Evolutionary conservation across 2,888 invertebrate species (phyloP), one percentile per base, ranked within the genome.

Genomic region (Actias luna): DNA sequence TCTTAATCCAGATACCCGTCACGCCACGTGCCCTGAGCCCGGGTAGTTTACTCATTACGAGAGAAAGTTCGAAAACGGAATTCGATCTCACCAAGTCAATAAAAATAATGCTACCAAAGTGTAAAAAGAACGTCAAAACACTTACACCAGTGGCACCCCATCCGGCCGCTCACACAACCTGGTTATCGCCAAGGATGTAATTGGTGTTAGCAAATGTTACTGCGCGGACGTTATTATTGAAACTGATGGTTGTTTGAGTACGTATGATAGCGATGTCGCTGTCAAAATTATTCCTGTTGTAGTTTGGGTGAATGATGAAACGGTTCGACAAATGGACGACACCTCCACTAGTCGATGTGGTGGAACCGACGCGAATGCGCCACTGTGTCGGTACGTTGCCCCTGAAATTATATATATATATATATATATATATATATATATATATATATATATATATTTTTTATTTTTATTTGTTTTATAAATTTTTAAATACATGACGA

Each of bases 81-180:
- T 36, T 12, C 3, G 16, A 39, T 39, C 5, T n/a, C 14, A 46
- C 22, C 12, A 46, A 22, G 22, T n/a, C 5, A 33, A 50, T 10
- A 50, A 50, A n/a, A n/a, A n/a, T n/a, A n/a, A n/a, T n/a, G n/a
- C n/a, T n/a, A n/a, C n/a, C n/a, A n/a, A n/a, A n/a, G n/a, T n/a
- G n/a, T n/a, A n/a, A 60, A 5, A 46, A 29, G 18, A 5, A 39
- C 31, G 39, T 18, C 36, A 42, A 62, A 42, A 46, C 29, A 75
- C 80, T 80, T 67, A 86, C 84, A 27, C 69, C 68, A 52, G 72
- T 81, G 0, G 65, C 62, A n/a, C 91, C 89, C 90, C 89, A 92
- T 66, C 93, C 93, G 42, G 82, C 77, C 18, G 89, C 84, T 75
- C 84, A 80, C 1, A 87, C 84, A 5, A 69, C 68, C 46, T 77